These are phyloP conservation scores for Plusia festucae DNA, from an alignment of 2,888 invertebrate species.

Conservation along the genomic window DNA sequence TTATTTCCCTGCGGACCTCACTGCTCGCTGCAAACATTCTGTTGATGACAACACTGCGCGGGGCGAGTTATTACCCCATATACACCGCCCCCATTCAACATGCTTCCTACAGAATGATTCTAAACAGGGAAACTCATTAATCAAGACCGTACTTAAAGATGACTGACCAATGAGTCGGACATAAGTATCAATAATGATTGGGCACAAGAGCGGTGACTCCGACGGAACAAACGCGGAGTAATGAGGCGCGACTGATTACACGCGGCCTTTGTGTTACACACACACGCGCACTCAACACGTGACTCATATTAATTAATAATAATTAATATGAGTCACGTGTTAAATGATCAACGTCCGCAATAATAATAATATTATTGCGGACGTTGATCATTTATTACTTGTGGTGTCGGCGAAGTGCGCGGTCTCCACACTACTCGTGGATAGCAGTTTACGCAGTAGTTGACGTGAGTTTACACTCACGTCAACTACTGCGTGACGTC, in stretches of 20 bases:
- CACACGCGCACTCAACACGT: neutral
- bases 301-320: slow-evolving; percentile 1
- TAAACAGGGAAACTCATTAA: neutral
- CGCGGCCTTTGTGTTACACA: neutral
- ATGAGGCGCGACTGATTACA: slow-evolving; percentile 7
- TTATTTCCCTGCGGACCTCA: neutral
- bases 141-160: neutral
- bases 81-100: neutral
- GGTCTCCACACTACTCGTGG: no score
- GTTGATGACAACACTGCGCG: neutral
- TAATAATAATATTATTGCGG: slow-evolving; percentile 5
- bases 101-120: neutral
- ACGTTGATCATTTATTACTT: neutral
- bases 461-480: no score
- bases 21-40: neutral
- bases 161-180: neutral
- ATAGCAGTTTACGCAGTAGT: no score
- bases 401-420: neutral
- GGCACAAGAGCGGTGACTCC: neutral
- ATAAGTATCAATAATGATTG: slow-evolving; percentile 2
- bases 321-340: no score
- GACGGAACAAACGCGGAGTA: slow-evolving; percentile 1
- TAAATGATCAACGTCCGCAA: no score
- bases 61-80: neutral
- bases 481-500: neutral